phyloP scores from a whole-genome alignment of 2,113 vertebrate species.

The Hemicordylus capensis region DNA sequence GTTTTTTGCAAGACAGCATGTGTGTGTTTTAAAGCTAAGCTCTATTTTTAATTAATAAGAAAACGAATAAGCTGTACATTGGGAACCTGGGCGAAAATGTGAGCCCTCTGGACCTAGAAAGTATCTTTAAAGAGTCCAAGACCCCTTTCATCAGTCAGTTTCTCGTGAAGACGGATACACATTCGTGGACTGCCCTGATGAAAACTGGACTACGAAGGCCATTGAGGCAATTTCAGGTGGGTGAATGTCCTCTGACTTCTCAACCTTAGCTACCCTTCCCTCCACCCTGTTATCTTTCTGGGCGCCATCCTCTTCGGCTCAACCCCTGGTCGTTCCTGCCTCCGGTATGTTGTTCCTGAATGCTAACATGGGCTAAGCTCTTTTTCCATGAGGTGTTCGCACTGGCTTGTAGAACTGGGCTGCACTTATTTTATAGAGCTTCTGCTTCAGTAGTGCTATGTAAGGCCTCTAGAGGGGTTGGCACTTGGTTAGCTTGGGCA shows the following conservation, averaged over 20 bases:
- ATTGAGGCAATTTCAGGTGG: constrained; percentile 98
- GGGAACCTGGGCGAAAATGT: too few species aligned
- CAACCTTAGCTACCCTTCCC: too few species aligned
- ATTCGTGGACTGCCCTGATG: constrained; percentile 98
- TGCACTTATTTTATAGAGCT: too few species aligned
- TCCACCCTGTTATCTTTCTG: not conserved
- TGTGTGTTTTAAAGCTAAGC: constrained; percentile 42
- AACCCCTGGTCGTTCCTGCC: too few species aligned
- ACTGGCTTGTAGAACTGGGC: not conserved
- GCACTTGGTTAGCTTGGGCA: not conserved
- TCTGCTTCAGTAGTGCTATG: not conserved
- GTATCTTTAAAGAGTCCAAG: too few species aligned
- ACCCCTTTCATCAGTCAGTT: constrained; percentile 92
- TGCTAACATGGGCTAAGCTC: too few species aligned
- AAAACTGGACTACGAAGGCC: constrained; percentile 96
- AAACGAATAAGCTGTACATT: too few species aligned
- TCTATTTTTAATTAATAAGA: constrained; percentile 70
- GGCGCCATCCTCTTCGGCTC: constrained; percentile 11
- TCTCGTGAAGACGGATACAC: constrained; percentile 97
- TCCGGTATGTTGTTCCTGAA: not conserved
- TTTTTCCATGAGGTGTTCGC: not conserved
- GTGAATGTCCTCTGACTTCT: constrained; percentile 44
- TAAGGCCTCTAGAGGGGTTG: not conserved
- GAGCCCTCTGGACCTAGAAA: too few species aligned
- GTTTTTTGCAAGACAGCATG: constrained; percentile 43